These are phyloP conservation scores for Ips typographus DNA, from an alignment of 1,140 invertebrate species.

Conservation along the genomic window DNA sequence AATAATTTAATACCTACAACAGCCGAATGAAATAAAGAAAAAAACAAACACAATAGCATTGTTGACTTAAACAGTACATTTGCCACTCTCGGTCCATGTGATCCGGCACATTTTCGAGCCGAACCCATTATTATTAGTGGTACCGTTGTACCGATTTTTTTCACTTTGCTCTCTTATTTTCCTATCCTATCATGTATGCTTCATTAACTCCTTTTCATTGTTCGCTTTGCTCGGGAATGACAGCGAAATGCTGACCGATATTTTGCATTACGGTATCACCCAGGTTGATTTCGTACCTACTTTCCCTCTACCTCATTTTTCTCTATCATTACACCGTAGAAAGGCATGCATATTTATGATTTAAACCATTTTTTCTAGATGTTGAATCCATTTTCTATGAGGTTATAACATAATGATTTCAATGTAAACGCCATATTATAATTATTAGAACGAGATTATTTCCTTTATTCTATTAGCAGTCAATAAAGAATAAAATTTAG, in stretches of 20 bases:
- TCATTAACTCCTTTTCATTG: slow-evolving; percentile 15
- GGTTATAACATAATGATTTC: no score
- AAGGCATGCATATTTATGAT: no score
- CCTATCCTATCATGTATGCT: slow-evolving; percentile 4
- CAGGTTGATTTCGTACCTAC: no score
- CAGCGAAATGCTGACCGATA: neutral
- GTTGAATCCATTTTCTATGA: no score
- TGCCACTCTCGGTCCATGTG: slow-evolving; percentile 6
- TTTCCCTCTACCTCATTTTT: no score
- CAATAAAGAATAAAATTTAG: no score
- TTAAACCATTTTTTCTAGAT: no score
- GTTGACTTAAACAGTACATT: slow-evolving; percentile 10
- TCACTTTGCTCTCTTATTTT: slow-evolving; percentile 5
- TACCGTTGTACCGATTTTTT: slow-evolving; percentile 2
- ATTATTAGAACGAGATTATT: no score
- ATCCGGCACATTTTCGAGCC: slow-evolving; percentile 9
- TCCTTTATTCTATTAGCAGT: no score
- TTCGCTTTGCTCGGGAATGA: slow-evolving; percentile 1
- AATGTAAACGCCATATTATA: no score
- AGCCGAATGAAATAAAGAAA: neutral
- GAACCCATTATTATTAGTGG: slow-evolving; percentile 11
- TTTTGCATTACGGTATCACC: neutral
- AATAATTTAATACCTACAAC: neutral
- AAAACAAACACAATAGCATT: slow-evolving; percentile 5
- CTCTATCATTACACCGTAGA: no score